Evolutionary conservation across 2,113 vertebrate species (phyloP), one percentile per base, ranked within the genome.

Genomic region (Anhinga anhinga): DNA sequence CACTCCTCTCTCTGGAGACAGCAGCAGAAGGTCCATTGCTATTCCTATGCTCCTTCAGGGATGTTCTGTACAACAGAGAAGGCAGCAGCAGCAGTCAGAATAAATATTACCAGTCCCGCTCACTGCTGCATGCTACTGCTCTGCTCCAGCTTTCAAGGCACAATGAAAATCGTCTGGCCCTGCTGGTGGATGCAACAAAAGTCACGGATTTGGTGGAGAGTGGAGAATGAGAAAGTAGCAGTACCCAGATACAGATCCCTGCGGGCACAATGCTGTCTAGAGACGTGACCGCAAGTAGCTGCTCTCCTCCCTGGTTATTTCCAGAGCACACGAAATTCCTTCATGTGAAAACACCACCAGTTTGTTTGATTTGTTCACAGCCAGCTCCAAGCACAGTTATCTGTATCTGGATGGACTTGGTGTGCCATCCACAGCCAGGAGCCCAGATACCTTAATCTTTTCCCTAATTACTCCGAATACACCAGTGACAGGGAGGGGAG

Each of bases 371-470:
- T 69, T 86, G 36, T 62, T 82, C 65, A 50, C 47, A 78, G 34
- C 11, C 52, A 81, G 21, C 11, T 97, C 76, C 63, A 96, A 95
- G 62, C 27, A 38, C 4, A 19, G 67, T 93, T 93, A 52, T 93
- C 49, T 81, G 34, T 88, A 20, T 91, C 94, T 94, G 86, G 90
- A 95, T 96, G 94, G 95, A 84, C 58, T 85, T 52, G 52, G n/a
- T 59, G 66, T 92, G 84, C 87, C 94, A 71, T 34, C 49, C 88
- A 92, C 36, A 83, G 78, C 78, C 86, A 72, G 56, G 82, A 97
- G 80, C 86, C 81, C 95, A 70, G 69, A 83, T 79, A 91, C 23
- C 25, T 62, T 66, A n/a, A 49, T 59, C 47, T 74, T 81, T 70
- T 42, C 47, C 20, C 23, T 58, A 36, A 66, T 72, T 80, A 58